Base-by-base conservation (phyloP, 2,888 invertebrate species). In the Drosophila niveifrons region DNA sequence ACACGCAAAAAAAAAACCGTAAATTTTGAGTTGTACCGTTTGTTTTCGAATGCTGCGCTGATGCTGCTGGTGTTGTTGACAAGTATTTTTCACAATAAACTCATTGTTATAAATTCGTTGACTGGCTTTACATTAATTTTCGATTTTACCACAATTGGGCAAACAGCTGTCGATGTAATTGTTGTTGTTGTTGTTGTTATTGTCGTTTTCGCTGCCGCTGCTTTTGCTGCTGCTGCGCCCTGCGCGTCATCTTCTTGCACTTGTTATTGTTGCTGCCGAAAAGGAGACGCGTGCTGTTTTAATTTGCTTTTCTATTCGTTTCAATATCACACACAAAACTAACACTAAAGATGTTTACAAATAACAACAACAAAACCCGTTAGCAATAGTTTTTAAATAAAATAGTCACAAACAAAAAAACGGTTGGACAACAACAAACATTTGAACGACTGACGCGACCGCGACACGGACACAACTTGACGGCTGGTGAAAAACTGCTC, bases 401-500 rank as follows among this genome's bases (percentile, higher is more conserved):
- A 23, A 23, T 23, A 23, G 23, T 23, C 23, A 23, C 6, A 23
- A 23, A n/a, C n/a, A n/a, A 23, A 23, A 23, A 48, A 75, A 48
- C 56, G 52, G 51, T 47, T 8, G 36, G 59, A 66, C 66, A 68
- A 79, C 63, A 72, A 72, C 61, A 78, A 64, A 73, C 66, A 66
- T 1, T 66, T 23, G 23, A 23, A 23, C 23, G 46, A 58, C 17
- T 67, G 68, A 70, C 66, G 78, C 81, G 78, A 77, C 73, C 77
- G 76, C 77, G 77, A 81, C 72, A 77, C 82, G 68, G 78, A 66
- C 67, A 52, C 78, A 64, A 81, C 78, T 81, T 81, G 78, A 79
- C 78, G 75, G 78, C 65, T 78, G 75, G 62, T 78, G 82, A 82
- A 80, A 80, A 82, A 79, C 80, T 79, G 79, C 79, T 79, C 80